Base-by-base conservation (phyloP, 2,888 invertebrate species). In the Polymixis lichenea region DNA sequence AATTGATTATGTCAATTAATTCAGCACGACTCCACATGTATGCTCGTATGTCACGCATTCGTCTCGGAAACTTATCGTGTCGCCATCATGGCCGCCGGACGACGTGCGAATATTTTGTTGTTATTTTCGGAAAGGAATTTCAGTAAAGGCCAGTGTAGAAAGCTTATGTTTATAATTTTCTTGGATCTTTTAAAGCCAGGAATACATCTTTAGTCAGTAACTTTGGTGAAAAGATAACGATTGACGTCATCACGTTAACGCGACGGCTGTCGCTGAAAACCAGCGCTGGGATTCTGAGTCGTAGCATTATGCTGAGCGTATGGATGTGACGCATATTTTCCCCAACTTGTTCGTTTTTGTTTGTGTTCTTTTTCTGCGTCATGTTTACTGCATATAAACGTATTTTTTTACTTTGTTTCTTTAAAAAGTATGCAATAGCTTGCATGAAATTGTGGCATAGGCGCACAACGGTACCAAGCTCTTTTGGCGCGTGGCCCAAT, bases 11-110 rank as follows among this genome's bases (percentile, higher is more conserved):
- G 75, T 67, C 84, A 86, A 86, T 84, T 67, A 86, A 86, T 86
- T 65, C 84, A 69, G 73, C 87, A 86, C 87, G 86, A 87, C 65
- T 79, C 43, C 28, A 67, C 65, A 49, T 87, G 80, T 78, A 85
- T 64, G 79, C 51, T n/a, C 72, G 80, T 78, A 65, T 79, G 88
- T 86, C 87, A 87, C 87, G 87, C 82, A 77, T 71, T 81, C 62
- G 70, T 84, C 75, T 84, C 49, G 80, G 49, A 81, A 82, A 72
- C 76, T 11, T 66, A 46, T 68, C 80, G 53, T 58, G 80, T 80
- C 60, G 74, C 85, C 38, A 72, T 70, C 78, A 83, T 81, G 83
- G 77, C 75, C 72, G 78, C 43, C 38, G 61, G 2, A 6, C 55
- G 65, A 22, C 58, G 15, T 69, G 17, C 1, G 19, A 58, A 69